phyloP scores from a whole-genome alignment of 2,797 vertebrate species.

The Micromesistius poutassou region DNA sequence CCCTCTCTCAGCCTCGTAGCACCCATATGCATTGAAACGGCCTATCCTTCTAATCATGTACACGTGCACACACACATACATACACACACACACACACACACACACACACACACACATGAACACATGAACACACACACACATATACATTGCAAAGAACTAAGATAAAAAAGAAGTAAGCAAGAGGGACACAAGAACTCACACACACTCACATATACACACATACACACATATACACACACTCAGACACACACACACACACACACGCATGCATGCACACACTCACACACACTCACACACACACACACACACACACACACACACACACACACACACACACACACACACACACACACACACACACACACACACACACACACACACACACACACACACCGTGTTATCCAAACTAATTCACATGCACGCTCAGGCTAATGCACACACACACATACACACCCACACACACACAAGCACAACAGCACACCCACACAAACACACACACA shows the following conservation, averaged over 20 bases:
- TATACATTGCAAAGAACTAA: too few species aligned
- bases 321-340: slow-evolving; percentile 9
- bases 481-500: slow-evolving; percentile 10
- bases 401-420: not conserved
- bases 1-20: not conserved
- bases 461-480: slow-evolving; percentile 7
- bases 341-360: slow-evolving; percentile 1
- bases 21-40: not conserved
- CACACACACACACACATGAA: slow-evolving; percentile 15
- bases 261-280: slow-evolving; percentile 3
- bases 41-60: not conserved
- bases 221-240: slow-evolving; percentile 7
- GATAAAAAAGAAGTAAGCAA: too few species aligned
- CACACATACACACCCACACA: slow-evolving; percentile 17
- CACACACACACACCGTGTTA: slow-evolving; percentile 15
- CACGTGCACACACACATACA: not conserved
- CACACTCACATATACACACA: not conserved
- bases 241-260: not conserved
- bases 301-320: slow-evolving; percentile 5
- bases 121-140: not conserved
- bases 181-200: too few species aligned
- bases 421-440: not conserved
- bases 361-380: slow-evolving; percentile 12
- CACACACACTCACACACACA: slow-evolving; percentile 9
- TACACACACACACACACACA: not conserved